phyloP scores from a whole-genome alignment of 2,888 invertebrate genomes.

The Azorinus chamasolen region DNA sequence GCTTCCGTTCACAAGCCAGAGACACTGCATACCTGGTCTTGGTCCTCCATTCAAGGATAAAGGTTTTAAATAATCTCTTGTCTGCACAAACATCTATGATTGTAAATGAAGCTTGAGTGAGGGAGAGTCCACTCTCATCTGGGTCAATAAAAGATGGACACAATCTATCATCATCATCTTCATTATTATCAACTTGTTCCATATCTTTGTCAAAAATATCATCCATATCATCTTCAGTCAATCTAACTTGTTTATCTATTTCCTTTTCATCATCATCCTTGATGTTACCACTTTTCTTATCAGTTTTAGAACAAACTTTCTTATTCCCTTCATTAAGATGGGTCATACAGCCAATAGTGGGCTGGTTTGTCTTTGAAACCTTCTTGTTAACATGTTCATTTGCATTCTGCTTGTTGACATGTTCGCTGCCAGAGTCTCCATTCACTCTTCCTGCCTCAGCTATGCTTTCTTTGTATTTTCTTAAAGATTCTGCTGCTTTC shows the following conservation, averaged over 20 bases:
- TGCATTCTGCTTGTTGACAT: too few species aligned
- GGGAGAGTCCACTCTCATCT: conserved; percentile 57
- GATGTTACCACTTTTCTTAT: background rate
- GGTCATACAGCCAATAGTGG: too few species aligned
- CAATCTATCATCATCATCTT: conserved; percentile 38
- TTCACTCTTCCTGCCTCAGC: background rate
- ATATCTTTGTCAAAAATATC: background rate
- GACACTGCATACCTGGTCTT: conserved; percentile 82
- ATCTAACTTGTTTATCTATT: background rate
- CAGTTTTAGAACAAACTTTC: background rate
- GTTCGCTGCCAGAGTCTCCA: too few species aligned
- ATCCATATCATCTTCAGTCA: conserved; percentile 8
- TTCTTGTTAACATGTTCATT: too few species aligned
- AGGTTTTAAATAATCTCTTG: conserved; percentile 80
- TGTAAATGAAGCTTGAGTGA: conserved; percentile 77
- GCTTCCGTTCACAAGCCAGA: conserved; percentile 84
- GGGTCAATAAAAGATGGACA: conserved; percentile 63
- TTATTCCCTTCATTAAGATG: too few species aligned
- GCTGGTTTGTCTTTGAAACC: too few species aligned
- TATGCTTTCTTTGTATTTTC: background rate
- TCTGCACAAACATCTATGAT: conserved; percentile 85
- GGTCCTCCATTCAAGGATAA: conserved; percentile 83
- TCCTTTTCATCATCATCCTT: background rate
- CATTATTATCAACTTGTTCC: conserved; percentile 8
- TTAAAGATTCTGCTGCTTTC: background rate